Evolutionary conservation across 2,113 vertebrate species (phyloP).

Genomic region (Nothocercus nigrocapillus): DNA sequence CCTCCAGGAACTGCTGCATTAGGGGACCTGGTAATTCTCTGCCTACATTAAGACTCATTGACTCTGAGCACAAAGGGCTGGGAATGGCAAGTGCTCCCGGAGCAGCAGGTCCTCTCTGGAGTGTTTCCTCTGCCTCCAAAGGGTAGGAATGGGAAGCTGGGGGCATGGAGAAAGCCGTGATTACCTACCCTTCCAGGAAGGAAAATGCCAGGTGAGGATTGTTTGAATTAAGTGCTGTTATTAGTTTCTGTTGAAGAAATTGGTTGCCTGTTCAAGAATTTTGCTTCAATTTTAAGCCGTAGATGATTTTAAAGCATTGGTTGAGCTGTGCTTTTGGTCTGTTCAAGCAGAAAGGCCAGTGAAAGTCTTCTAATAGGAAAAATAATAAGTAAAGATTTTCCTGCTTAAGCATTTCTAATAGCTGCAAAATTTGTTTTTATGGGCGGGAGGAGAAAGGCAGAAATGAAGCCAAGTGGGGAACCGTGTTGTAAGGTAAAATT

Average conservation of each 20-base stretch:
- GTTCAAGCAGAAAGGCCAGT: not conserved
- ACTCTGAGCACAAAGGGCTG: not conserved
- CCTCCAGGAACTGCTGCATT: not conserved
- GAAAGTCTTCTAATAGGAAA: not conserved
- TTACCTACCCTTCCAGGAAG: not conserved
- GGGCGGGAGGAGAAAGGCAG: not conserved
- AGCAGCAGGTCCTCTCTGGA: fast-evolving
- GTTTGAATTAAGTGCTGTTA: not conserved
- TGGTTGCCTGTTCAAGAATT: not conserved
- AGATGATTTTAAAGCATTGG: not conserved
- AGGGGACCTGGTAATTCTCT: constrained; percentile 12
- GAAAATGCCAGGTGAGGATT: not conserved
- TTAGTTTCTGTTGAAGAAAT: constrained; percentile 4
- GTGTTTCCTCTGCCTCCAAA: not conserved
- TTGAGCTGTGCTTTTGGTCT: not conserved
- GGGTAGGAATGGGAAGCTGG: not conserved
- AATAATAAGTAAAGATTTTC: not conserved
- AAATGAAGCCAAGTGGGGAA: fast-evolving
- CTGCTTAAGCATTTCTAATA: not conserved
- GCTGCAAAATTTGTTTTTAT: not conserved
- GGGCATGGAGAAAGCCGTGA: not conserved
- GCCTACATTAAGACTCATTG: fast-evolving
- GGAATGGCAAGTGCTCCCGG: not conserved
- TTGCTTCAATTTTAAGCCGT: not conserved
- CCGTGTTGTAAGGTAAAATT: not conserved